These are phyloP conservation scores for Scophthalmus maximus DNA, from an alignment of 2,113 vertebrate species.

Conservation along the genomic window DNA sequence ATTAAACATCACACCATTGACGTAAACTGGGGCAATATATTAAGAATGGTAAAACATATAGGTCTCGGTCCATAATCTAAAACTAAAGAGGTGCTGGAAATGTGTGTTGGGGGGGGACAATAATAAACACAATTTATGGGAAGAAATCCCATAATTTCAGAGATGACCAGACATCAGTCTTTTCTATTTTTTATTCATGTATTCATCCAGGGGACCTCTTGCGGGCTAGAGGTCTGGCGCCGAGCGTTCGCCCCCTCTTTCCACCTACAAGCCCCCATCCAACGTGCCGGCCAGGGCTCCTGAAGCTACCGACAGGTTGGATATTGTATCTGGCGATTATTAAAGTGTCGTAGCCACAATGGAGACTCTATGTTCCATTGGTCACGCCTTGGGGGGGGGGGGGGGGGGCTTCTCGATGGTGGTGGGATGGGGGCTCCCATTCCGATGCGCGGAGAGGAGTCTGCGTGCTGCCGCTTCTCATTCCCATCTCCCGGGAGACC, in stretches of 20 bases:
- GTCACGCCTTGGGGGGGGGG: constrained; percentile 91
- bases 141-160: constrained; percentile 66
- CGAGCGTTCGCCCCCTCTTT: constrained; percentile 79
- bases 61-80: too few species aligned
- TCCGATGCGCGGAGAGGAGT: constrained; percentile 87
- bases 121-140: constrained; percentile 3
- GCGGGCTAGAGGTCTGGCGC: constrained; percentile 81
- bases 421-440: constrained; percentile 78
- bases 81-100: background rate
- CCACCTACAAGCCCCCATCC: constrained; percentile 77
- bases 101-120: background rate
- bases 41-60: background rate
- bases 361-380: constrained; percentile 98
- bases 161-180: constrained; percentile 71
- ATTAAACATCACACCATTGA: background rate
- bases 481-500: constrained; percentile 92
- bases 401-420: too few species aligned
- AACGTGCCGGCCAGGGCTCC: constrained; percentile 89
- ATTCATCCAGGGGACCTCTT: constrained; percentile 78
- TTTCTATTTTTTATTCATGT: constrained; percentile 82
- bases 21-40: background rate
- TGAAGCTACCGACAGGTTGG: constrained; percentile 98
- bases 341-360: constrained; percentile 97
- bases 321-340: constrained; percentile 99
- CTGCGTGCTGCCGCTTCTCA: constrained; percentile 91